These are phyloP conservation scores for Morinoia aosen DNA, from an alignment of 2,888 invertebrate genomes.

Conservation along the genomic window DNA sequence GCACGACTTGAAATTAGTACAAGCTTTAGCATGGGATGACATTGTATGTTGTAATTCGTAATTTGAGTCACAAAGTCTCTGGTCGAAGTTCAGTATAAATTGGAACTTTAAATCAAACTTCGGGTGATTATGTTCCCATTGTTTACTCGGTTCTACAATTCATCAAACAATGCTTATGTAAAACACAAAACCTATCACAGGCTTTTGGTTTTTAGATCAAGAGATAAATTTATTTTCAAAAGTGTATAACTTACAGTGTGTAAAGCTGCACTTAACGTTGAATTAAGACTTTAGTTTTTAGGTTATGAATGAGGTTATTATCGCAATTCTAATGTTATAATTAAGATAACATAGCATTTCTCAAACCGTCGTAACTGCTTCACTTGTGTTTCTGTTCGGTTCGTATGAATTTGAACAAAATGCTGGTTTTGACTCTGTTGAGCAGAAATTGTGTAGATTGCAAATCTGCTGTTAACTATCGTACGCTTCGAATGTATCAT, in stretches of 20 bases:
- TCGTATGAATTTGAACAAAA: too few relatives aligned
- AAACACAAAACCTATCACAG: background rate
- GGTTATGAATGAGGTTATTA: too few relatives aligned
- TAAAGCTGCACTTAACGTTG: too few relatives aligned
- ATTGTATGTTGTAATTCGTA: background rate
- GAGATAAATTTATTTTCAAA: background rate
- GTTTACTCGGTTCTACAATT: too few relatives aligned
- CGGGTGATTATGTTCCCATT: too few relatives aligned
- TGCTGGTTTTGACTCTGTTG: background rate
- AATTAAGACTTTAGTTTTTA: too few relatives aligned
- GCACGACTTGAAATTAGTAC: background rate
- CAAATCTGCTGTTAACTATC: background rate
- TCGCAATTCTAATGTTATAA: too few relatives aligned
- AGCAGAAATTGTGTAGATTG: background rate
- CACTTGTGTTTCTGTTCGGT: too few relatives aligned
- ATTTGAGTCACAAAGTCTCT: background rate
- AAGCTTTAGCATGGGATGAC: background rate
- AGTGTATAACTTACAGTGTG: background rate
- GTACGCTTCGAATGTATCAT: background rate
- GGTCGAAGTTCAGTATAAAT: too few relatives aligned
- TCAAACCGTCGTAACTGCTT: too few relatives aligned
- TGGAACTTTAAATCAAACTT: background rate
- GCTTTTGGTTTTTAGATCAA: background rate
- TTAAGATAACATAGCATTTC: too few relatives aligned
- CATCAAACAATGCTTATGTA: too few relatives aligned